phyloP scores from a whole-genome alignment of 2,797 vertebrate species.

The Melanotaenia trifasciata region DNA sequence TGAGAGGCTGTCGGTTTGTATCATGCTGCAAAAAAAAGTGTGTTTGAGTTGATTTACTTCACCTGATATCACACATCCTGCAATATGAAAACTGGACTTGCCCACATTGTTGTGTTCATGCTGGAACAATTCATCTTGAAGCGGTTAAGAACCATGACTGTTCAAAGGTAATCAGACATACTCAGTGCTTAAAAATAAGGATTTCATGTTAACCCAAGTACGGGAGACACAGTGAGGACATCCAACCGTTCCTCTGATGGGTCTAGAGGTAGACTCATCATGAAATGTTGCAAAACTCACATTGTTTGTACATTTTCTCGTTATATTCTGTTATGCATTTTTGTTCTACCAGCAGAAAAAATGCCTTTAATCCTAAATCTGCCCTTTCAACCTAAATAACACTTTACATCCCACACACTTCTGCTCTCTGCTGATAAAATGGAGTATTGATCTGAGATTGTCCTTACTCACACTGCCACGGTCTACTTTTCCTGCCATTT shows the following conservation, averaged over 20 bases:
- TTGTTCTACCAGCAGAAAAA: conserved; percentile 13
- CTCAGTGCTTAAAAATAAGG: not conserved
- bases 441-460: conserved; percentile 19
- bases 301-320: not conserved
- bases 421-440: conserved; percentile 11
- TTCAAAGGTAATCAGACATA: not conserved
- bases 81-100: not conserved
- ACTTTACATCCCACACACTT: conserved; percentile 23
- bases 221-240: not conserved
- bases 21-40: too few species aligned
- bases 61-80: not conserved
- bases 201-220: not conserved
- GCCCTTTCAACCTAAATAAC: conserved; percentile 28
- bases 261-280: conserved; percentile 3
- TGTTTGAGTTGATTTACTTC: not conserved
- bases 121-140: not conserved
- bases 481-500: conserved; percentile 27
- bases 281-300: not conserved
- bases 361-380: not conserved
- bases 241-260: not conserved
- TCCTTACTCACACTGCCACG: not conserved
- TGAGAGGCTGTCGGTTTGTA: not conserved
- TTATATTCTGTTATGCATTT: not conserved
- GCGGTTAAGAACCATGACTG: not conserved
- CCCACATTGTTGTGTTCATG: not conserved